Base-by-base conservation (phyloP, 1,140 invertebrate species). In the Battus philenor region DNA sequence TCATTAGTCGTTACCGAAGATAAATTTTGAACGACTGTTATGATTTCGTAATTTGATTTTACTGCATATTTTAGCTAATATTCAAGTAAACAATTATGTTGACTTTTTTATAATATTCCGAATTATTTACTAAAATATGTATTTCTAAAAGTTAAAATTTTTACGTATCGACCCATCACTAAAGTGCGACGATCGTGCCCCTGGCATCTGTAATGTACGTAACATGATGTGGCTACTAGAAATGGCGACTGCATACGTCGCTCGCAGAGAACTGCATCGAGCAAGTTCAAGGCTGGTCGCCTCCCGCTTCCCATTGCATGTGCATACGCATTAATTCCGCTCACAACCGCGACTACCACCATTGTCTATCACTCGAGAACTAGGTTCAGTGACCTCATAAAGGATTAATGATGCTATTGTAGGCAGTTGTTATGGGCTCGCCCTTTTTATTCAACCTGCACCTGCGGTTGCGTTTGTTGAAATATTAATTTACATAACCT, bases 331-430 rank as follows among this genome's bases (percentile, higher is more conserved):
- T 81, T 84, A 78, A 84, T 83, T 81, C 79, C 59, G 49, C 77
- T 75, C 79, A 79, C 78, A 82, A 69, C 54, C 67, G 53, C 64
- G 54, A 70, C 78, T 69, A 73, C 66, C 63, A 79, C 73, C 77
- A 84, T 84, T 84, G 80, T 84, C 80, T 84, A 81, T 81, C 77
- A 79, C 67, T 62, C 49, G 61, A 56, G 57, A 48, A 47, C 57
- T 11, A 60, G 63, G 80, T 66, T 80, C 72, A 60, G 49, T 33
- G 68, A 70, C 70, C 80, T 64, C 67, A 68, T 81, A 76, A 70
- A 77, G 69, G 77, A 83, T 80, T 84, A 81, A 81, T 72, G 75
- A 75, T 67, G 72, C 66, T 60, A 81, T 79, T 83, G 79, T 79
- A 57, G 59, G 59, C 59, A 62, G 59, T 66, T 66, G 62, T 66